These are phyloP conservation scores for Rhynchotus rufescens DNA, from an alignment of 2,797 vertebrate genomes.

Conservation along the genomic window DNA sequence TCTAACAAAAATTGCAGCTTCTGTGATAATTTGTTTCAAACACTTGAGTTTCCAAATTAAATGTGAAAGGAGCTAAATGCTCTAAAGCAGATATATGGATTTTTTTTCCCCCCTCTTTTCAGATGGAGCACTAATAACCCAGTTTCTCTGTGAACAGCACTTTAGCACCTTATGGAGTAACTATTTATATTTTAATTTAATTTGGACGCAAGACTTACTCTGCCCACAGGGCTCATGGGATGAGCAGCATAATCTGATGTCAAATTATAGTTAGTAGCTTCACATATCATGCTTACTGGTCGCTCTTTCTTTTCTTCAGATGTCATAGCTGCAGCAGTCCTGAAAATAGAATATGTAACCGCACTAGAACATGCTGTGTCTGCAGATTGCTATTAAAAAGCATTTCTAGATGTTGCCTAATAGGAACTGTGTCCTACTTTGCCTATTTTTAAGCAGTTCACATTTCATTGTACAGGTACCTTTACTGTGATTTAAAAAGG, in stretches of 20 bases:
- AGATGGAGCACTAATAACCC: background rate
- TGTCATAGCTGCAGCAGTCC: slow-evolving; percentile 87
- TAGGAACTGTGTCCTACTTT: slow-evolving; percentile 35
- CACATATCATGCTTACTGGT: slow-evolving; percentile 89
- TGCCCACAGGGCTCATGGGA: slow-evolving; percentile 89
- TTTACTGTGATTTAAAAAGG: background rate
- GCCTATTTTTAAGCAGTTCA: slow-evolving; percentile 18
- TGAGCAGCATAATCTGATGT: slow-evolving; percentile 85
- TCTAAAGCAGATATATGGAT: background rate
- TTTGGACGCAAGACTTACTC: slow-evolving; percentile 83
- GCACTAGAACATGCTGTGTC: slow-evolving; percentile 29
- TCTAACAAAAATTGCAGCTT: background rate
- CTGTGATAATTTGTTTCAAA: background rate
- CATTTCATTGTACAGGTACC: background rate
- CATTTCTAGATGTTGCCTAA: background rate
- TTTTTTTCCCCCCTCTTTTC: background rate
- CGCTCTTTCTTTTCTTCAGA: slow-evolving; percentile 93
- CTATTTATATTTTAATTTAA: background rate
- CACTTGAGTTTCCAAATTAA: slow-evolving; percentile 22
- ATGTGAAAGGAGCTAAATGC: background rate
- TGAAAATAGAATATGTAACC: slow-evolving; percentile 78
- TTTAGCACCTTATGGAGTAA: background rate
- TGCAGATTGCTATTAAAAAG: slow-evolving; percentile 24
- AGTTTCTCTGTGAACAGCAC: background rate
- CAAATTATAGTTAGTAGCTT: slow-evolving; percentile 90